Conservation (phyloP, 2,113 vertebrate species). For the Myotis brandtii region DNA sequence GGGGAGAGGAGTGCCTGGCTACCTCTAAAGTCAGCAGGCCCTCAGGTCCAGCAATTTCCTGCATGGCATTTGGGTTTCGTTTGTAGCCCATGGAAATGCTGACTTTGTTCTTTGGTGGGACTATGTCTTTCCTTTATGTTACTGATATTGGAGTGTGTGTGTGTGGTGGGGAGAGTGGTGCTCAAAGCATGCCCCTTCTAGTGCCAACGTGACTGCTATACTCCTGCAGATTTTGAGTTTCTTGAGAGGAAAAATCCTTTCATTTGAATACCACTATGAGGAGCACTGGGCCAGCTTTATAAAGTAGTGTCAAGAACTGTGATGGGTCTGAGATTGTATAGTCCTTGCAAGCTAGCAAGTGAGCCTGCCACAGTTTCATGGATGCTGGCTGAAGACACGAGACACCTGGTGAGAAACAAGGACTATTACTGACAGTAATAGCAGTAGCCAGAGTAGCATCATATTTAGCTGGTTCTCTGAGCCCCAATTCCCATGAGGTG, state of each 20-base stretch:
- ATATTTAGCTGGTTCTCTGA: background rate
- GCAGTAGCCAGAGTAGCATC: background rate
- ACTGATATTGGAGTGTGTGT: no score
- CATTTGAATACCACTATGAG: background rate
- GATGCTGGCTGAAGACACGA: background rate
- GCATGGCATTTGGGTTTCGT: background rate
- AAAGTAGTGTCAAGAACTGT: background rate
- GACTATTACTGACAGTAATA: background rate
- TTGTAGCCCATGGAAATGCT: background rate
- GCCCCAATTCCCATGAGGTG: background rate
- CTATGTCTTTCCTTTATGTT: background rate
- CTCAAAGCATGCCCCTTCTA: background rate
- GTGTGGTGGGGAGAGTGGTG: background rate
- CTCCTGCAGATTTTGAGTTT: background rate
- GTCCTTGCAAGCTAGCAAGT: background rate
- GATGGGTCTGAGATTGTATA: background rate
- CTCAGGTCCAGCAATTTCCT: background rate
- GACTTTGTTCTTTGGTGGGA: background rate
- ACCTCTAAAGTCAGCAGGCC: background rate
- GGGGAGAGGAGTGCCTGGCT: background rate
- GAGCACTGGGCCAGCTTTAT: background rate
- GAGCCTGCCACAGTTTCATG: no score
- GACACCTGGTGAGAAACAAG: background rate
- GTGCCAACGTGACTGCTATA: background rate
- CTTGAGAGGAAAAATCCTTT: background rate